Evolutionary conservation across 2,888 invertebrate genomes (phyloP).

Genomic region (Lasioglossum pauxillum): DNA sequence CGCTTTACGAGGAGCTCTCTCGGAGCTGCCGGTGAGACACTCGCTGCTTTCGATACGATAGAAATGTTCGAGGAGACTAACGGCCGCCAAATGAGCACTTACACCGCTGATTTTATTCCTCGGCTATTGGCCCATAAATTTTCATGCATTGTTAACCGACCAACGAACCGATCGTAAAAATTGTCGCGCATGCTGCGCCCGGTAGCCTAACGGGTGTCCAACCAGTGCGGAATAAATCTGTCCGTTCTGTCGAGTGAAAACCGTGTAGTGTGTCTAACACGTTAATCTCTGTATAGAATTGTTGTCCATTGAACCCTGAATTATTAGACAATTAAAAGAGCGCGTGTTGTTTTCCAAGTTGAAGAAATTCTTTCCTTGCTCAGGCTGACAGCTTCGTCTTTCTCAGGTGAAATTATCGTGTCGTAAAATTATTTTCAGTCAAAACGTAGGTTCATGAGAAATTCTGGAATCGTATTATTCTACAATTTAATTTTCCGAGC

Average conservation of each 20-base stretch:
- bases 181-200: constrained; percentile 21
- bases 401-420: neutral
- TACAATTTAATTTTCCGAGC: neutral
- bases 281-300: constrained; percentile 1
- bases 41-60: constrained; percentile 16
- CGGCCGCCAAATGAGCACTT: constrained; percentile 17
- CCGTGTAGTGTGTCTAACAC: neutral
- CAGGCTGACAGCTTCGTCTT: neutral
- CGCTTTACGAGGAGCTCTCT: neutral
- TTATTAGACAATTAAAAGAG: neutral
- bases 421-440: neutral
- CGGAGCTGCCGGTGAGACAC: neutral
- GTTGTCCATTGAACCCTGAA: neutral
- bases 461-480: neutral
- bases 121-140: constrained; percentile 59
- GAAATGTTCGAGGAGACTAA: constrained; percentile 28
- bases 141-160: constrained; percentile 32
- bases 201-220: constrained; percentile 9
- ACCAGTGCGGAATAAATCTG: neutral
- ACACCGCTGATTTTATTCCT: constrained; percentile 33
- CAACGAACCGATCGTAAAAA: constrained; percentile 55
- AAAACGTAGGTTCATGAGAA: neutral
- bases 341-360: neutral
- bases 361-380: neutral
- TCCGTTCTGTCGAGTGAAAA: neutral